Evolutionary conservation across 2,113 vertebrate species (phyloP).

Genomic region (Carassius gibelio): DNA sequence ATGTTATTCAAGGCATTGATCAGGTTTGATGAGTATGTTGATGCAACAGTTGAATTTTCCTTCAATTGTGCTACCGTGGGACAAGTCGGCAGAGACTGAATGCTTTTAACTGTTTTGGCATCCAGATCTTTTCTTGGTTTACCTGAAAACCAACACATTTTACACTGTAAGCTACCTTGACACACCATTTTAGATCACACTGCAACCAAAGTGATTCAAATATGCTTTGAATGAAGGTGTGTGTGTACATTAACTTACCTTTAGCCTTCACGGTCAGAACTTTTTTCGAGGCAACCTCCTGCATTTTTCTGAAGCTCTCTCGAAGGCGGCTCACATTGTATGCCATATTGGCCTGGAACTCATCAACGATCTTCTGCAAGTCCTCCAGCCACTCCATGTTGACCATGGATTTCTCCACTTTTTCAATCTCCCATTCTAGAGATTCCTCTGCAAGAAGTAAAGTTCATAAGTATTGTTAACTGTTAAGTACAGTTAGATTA

Average conservation of each 20-base stretch:
- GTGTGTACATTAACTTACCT: background rate
- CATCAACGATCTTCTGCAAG: background rate
- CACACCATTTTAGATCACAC: background rate
- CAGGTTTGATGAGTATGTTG: background rate
- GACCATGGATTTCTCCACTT: background rate
- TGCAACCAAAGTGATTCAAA: background rate
- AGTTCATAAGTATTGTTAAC: background rate
- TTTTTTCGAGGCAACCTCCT: background rate
- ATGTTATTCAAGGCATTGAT: background rate
- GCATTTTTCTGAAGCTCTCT: background rate
- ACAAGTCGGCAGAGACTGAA: background rate
- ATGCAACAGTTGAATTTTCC: background rate
- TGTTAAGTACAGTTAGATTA: background rate
- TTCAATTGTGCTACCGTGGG: background rate
- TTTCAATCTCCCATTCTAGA: background rate
- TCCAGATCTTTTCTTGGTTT: background rate
- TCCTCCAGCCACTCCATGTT: background rate
- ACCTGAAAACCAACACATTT: background rate
- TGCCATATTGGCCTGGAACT: background rate
- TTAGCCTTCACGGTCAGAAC: background rate
- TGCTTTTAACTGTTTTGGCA: background rate
- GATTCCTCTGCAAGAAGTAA: background rate
- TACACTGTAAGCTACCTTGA: background rate
- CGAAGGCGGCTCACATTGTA: background rate
- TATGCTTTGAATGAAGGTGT: background rate